Percentiles rank a stretch among this genome's conserved stretches.
phyloP scores from a whole-genome alignment of 2,113 vertebrate genomes.

The Charadrius vociferus region DNA sequence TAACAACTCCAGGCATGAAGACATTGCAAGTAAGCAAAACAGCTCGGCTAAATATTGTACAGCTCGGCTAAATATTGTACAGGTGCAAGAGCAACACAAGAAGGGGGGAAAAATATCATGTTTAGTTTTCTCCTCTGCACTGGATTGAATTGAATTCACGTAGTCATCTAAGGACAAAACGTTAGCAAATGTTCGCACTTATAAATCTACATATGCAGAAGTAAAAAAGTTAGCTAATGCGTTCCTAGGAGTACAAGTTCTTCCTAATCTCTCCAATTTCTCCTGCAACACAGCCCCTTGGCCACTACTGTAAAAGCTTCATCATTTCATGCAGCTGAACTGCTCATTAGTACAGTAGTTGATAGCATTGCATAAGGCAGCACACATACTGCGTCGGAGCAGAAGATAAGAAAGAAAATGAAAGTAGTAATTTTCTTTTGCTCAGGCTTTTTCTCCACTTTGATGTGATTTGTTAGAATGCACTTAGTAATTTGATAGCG shows the following conservation, averaged over 20 bases:
- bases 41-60: not conserved
- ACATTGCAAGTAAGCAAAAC: not conserved
- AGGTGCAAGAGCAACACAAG: not conserved
- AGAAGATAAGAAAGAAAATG: not conserved
- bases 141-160: not conserved
- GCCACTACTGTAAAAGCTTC: not conserved
- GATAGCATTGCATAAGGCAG: not conserved
- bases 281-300: not conserved
- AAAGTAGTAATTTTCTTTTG: conserved; percentile 43
- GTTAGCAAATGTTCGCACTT: not conserved
- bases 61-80: not conserved
- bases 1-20: not conserved
- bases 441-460: not conserved
- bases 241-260: fast-evolving
- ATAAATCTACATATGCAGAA: fast-evolving
- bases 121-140: not conserved
- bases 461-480: conserved; percentile 40
- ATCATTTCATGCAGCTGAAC: not conserved
- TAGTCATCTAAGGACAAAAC: not conserved
- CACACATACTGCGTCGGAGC: not conserved
- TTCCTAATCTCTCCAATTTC: not conserved
- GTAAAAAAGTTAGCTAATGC: not conserved
- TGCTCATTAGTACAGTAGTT: not conserved
- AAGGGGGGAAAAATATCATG: not conserved
- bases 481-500: not conserved